phyloP scores from a whole-genome alignment of 2,797 vertebrate genomes.

The Cryptoprocta ferox region DNA sequence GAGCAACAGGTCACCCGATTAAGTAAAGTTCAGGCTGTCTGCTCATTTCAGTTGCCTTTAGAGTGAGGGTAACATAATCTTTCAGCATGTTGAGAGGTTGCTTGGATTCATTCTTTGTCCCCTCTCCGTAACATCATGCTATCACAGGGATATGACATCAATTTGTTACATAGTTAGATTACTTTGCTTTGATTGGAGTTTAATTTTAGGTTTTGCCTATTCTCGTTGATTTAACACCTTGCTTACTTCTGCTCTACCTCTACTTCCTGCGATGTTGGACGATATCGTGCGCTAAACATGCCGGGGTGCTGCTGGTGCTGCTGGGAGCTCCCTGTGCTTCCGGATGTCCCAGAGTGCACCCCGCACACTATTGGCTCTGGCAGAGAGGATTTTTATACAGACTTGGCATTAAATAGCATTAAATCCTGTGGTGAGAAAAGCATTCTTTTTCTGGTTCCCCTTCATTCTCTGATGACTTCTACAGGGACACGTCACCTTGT shows the following conservation, averaged over 20 bases:
- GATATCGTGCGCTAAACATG: background rate
- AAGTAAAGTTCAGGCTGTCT: background rate
- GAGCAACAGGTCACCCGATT: background rate
- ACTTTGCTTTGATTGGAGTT: background rate
- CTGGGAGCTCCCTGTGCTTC: background rate
- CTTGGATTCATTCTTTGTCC: background rate
- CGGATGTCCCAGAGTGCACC: background rate
- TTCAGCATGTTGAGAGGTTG: background rate
- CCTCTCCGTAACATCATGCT: background rate
- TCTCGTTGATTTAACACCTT: background rate
- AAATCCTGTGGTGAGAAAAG: background rate
- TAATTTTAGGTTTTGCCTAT: background rate
- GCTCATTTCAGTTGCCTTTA: background rate
- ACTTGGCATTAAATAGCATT: background rate
- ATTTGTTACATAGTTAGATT: background rate
- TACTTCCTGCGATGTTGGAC: background rate
- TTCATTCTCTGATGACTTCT: background rate
- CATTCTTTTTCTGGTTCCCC: background rate
- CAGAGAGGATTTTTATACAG: background rate
- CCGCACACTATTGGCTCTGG: background rate
- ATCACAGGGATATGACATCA: background rate
- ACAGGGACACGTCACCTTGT: background rate
- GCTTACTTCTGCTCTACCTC: background rate
- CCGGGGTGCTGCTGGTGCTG: background rate
- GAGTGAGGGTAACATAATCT: rapidly evolving